These are phyloP conservation scores for Dichetophora obliterata DNA, from an alignment of 2,888 invertebrate genomes.

Conservation along the genomic window DNA sequence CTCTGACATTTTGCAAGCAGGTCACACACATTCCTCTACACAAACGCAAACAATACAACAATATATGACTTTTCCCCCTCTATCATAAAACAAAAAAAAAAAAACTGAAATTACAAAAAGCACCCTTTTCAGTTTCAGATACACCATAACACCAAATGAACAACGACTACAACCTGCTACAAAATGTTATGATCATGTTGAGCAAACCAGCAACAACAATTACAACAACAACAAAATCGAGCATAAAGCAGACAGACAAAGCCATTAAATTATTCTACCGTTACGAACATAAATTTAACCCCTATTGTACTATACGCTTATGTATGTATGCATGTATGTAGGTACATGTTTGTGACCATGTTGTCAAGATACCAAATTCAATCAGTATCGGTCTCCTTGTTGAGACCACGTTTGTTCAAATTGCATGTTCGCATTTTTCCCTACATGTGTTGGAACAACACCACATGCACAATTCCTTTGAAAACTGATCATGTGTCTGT, in stretches of 20 bases:
- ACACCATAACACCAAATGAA: not conserved
- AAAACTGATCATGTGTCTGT: constrained; percentile 33
- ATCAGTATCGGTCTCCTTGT: constrained; percentile 38
- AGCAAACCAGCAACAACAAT: not conserved
- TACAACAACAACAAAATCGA: constrained; percentile 1
- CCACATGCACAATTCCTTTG: constrained; percentile 33
- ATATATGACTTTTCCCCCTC: too few relatives aligned
- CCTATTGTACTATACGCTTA: constrained; percentile 21
- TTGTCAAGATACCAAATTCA: constrained; percentile 28
- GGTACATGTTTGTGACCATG: not conserved
- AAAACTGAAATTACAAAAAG: not conserved
- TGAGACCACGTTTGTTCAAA: not conserved
- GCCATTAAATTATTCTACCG: constrained; percentile 39
- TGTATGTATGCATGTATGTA: not conserved
- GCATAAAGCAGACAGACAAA: constrained; percentile 8
- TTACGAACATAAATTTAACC: constrained; percentile 36
- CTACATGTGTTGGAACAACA: not conserved
- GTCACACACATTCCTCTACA: not conserved
- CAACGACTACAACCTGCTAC: constrained; percentile 44
- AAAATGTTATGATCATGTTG: constrained; percentile 40
- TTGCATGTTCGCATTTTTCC: not conserved
- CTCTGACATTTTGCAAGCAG: constrained; percentile 4
- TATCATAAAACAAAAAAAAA: not conserved
- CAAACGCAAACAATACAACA: too few relatives aligned
- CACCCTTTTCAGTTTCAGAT: too few relatives aligned